Evolutionary conservation across 2,797 vertebrate genomes (phyloP).

Genomic region (Petrocephalus schoutedeni): DNA sequence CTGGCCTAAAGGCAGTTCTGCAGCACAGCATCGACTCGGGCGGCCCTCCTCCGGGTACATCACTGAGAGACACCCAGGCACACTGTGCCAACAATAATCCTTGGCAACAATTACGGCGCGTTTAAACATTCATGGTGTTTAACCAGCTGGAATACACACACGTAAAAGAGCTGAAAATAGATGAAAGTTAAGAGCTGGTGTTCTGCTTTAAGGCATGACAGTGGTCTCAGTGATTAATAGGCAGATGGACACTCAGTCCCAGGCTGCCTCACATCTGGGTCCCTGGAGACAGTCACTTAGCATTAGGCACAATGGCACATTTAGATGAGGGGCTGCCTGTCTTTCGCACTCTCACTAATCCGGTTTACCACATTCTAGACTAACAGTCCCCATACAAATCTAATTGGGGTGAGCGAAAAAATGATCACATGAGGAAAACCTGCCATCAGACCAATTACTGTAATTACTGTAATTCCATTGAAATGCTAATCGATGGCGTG

Average conservation of each 20-base stretch:
- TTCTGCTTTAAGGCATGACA: neutral
- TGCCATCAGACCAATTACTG: neutral
- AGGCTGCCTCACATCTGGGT: neutral
- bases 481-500: constrained; percentile 37
- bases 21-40: neutral
- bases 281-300: neutral
- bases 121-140: neutral
- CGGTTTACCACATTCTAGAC: neutral
- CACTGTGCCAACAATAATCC: neutral
- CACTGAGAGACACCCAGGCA: neutral
- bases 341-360: neutral
- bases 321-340: neutral
- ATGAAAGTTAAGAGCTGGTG: neutral
- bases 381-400: neutral
- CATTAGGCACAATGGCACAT: neutral
- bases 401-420: neutral
- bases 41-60: neutral
- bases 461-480: neutral
- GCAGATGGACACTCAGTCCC: neutral
- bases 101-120: neutral
- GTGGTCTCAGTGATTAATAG: neutral
- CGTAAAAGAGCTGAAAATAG: neutral
- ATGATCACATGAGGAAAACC: neutral
- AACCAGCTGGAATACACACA: neutral
- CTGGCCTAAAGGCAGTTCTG: neutral